phyloP scores from a whole-genome alignment of 53 echinoderm and acorn worm genomes.

The Arbacia lixula region DNA sequence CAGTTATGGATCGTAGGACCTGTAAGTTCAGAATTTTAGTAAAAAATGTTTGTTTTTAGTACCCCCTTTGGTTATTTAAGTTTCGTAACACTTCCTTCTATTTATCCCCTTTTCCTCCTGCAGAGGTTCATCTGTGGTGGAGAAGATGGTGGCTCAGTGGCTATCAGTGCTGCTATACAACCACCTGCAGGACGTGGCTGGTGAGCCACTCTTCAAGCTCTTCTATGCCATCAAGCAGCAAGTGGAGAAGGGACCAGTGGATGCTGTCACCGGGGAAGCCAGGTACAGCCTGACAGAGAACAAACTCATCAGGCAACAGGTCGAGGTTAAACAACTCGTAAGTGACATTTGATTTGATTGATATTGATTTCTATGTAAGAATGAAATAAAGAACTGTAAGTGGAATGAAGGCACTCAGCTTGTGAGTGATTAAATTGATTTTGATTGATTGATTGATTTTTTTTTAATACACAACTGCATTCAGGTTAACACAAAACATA shows the following conservation, averaged over 20 bases:
- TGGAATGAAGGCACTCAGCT: no score
- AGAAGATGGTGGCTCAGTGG: constrained; percentile 98
- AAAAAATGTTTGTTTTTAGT: no score
- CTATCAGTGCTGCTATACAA: constrained; percentile 87
- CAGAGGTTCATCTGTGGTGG: constrained; percentile 93
- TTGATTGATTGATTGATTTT: no score
- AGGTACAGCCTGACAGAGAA: constrained; percentile 94
- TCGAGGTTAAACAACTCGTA: constrained; percentile 79
- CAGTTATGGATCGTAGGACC: no score
- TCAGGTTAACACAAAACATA: no score
- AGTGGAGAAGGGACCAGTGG: constrained; percentile 92
- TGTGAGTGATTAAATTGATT: no score
- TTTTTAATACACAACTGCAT: no score
- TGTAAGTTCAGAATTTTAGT: no score
- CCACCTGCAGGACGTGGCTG: constrained; percentile 86
- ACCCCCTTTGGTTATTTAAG: no score
- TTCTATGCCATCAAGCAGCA: constrained; percentile 94
- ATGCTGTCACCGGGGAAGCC: constrained; percentile 86
- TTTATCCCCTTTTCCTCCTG: no score
- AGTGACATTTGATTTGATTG: constrained; percentile 4
- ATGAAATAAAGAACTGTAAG: no score
- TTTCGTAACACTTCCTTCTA: no score
- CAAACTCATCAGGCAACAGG: constrained; percentile 90
- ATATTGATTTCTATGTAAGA: not conserved
- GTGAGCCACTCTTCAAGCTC: constrained; percentile 88